A percentile compares a stretch with the other conserved stretches of the same genome.
phyloP scores from a whole-genome alignment of 2,113 vertebrate genomes.

The Ameiurus melas region DNA sequence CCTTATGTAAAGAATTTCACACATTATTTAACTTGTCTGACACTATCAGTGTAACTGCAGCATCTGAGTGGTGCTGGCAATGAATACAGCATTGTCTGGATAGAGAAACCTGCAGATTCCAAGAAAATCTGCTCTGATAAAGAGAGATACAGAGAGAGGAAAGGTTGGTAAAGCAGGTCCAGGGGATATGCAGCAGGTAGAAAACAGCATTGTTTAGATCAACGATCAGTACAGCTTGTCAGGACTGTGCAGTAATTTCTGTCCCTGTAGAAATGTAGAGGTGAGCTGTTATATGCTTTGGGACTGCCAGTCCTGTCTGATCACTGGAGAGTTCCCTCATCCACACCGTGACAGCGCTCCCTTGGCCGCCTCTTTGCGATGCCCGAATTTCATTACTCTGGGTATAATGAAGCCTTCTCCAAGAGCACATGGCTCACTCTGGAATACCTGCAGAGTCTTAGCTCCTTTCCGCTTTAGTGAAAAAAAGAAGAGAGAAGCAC shows the following conservation, averaged over 20 bases:
- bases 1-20: slow-evolving; percentile 76
- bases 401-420: slow-evolving; percentile 96
- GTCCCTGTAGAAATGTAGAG: slow-evolving; percentile 73
- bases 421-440: slow-evolving; percentile 88
- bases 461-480: slow-evolving; percentile 86
- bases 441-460: slow-evolving; percentile 89
- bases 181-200: slow-evolving; percentile 74
- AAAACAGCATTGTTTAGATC: slow-evolving; percentile 67
- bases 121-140: slow-evolving; percentile 60
- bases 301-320: slow-evolving; percentile 70
- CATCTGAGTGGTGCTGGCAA: slow-evolving; percentile 54
- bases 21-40: slow-evolving; percentile 77
- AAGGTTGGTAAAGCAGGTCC: slow-evolving; percentile 65
- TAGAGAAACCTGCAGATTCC: slow-evolving; percentile 26
- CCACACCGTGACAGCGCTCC: slow-evolving; percentile 89
- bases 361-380: slow-evolving; percentile 93
- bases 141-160: slow-evolving; percentile 16
- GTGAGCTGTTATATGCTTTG: slow-evolving; percentile 59
- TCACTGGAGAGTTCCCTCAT: slow-evolving; percentile 68
- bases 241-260: slow-evolving; percentile 72
- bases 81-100: slow-evolving; percentile 58
- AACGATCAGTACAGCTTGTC: slow-evolving; percentile 58
- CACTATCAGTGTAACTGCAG: slow-evolving; percentile 68
- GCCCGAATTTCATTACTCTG: slow-evolving; percentile 96
- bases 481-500: slow-evolving; percentile 60